Evolutionary conservation across 2,888 invertebrate species (phyloP), one percentile per base, ranked within the genome.

Genomic region (Spisula subtruncata): DNA sequence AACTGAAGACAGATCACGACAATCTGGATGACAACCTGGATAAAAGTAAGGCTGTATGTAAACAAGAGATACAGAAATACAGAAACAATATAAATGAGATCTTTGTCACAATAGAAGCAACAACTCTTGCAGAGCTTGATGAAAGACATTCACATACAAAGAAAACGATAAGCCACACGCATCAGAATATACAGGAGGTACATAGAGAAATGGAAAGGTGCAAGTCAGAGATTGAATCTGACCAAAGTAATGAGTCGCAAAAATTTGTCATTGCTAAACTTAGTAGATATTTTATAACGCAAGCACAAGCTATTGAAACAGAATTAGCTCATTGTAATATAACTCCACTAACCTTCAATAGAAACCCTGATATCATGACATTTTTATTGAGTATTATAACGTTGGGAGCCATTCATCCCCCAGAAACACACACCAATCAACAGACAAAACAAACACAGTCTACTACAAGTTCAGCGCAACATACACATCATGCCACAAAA

Each of bases 61-160:
- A n/a, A n/a, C n/a, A n/a, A n/a, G n/a, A n/a, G n/a, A n/a, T n/a
- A 54, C 29, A 81, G 29, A 12, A 25, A 25, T 81, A 54, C 32
- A 81, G 81, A 54, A 20, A 25, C 5, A 54, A 81, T 16, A 54
- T 81, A 2, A 54, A 81, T 48, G 1, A 81, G 0, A 10, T 54
- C 1, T n/a, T 54, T 29, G 54, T 54, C 25, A 25, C n/a, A 25
- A n/a, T 81, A 48, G 81, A 81, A 32, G 0, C 46, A 81, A 10
- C 51, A 29, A 25, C 81, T 25, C 12, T 81, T 1, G 32, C 54
- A 54, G 54, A 81, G 16, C 51, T 81, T n/a, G 81, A 81, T 54
- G 54, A n/a, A 2, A 25, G 48, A 29, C 48, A 54, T 54, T 16
- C 29, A 16, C n/a, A 81, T 16, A 20, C 29, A 5, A 54, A 81